Evolutionary conservation across 2,113 vertebrate genomes (phyloP).

Genomic region (Tretioscincus oriximinensis): DNA sequence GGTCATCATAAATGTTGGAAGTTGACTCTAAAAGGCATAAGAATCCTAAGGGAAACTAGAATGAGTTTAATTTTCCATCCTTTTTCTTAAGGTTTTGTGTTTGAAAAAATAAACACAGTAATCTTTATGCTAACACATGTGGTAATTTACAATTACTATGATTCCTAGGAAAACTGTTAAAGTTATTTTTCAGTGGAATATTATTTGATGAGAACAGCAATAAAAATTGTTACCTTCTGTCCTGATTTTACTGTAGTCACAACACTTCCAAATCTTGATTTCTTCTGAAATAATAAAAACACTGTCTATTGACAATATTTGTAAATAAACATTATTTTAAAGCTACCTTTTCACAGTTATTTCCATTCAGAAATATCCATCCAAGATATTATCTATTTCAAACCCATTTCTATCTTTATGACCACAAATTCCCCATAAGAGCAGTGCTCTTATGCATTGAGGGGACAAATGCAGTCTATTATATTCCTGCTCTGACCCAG

Average conservation of each 20-base stretch:
- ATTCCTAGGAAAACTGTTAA: background rate
- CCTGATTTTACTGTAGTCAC: conserved; percentile 66
- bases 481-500: background rate
- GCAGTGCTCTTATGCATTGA: background rate
- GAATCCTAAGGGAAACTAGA: background rate
- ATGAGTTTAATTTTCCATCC: background rate
- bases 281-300: conserved; percentile 62
- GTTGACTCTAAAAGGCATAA: too few relatives aligned
- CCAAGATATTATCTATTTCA: background rate
- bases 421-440: background rate
- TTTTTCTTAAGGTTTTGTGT: background rate
- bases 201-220: conserved; percentile 51
- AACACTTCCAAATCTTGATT: conserved; percentile 74
- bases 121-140: background rate
- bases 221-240: conserved; percentile 60
- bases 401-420: background rate
- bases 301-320: background rate
- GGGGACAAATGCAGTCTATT: background rate
- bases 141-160: background rate
- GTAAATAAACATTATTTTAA: background rate
- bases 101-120: rapidly evolving
- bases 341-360: background rate
- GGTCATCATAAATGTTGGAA: too few relatives aligned
- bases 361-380: background rate
- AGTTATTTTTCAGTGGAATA: background rate